Evolutionary conservation across 2,113 vertebrate genomes (phyloP).

Genomic region (Oreamnos americanus): DNA sequence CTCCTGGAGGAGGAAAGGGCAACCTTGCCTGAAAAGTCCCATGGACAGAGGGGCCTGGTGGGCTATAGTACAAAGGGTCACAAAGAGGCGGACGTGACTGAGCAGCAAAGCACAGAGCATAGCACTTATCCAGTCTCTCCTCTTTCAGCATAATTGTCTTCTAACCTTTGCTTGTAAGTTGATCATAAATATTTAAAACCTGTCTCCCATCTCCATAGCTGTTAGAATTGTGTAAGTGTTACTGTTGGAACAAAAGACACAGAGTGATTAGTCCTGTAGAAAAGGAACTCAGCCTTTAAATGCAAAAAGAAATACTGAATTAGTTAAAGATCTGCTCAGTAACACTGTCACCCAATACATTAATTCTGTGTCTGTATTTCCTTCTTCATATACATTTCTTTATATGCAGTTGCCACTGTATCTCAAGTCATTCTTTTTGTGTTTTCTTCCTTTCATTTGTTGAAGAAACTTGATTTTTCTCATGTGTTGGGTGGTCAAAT

Average conservation of each 20-base stretch:
- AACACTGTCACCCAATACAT: background rate
- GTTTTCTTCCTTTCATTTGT: background rate
- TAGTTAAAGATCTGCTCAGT: background rate
- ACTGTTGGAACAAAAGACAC: background rate
- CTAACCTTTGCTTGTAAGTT: background rate
- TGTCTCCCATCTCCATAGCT: background rate
- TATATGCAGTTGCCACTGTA: background rate
- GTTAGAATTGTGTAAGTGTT: background rate
- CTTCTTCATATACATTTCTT: background rate
- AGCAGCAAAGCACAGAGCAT: background rate
- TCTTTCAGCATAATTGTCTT: background rate
- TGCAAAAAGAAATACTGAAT: background rate
- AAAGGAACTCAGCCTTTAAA: background rate
- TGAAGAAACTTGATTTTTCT: background rate
- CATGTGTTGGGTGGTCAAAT: background rate
- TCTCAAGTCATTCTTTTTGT: background rate
- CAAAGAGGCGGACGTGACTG: background rate
- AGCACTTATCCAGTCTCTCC: background rate
- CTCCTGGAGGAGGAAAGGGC: background rate
- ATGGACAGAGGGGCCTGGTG: background rate
- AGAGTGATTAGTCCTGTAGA: background rate
- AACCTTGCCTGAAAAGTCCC: background rate
- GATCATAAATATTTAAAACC: background rate
- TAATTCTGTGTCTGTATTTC: background rate
- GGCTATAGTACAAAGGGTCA: background rate